Evolutionary conservation across 2,113 vertebrate species (phyloP).

Genomic region (Ammospiza nelsoni): DNA sequence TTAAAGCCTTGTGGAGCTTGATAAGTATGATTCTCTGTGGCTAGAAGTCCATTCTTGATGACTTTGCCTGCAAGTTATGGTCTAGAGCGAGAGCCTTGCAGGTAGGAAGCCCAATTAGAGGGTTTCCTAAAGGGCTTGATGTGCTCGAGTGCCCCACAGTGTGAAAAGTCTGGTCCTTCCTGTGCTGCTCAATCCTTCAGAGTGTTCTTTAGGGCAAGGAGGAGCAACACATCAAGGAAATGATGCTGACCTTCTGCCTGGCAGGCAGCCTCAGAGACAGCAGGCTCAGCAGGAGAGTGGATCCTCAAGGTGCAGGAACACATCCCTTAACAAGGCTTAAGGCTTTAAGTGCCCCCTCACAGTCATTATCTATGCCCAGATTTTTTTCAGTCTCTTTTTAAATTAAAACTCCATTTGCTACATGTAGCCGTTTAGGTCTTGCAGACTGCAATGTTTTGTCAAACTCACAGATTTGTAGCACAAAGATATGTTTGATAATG

Average conservation of each 20-base stretch:
- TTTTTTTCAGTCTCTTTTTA: slow-evolving; percentile 31
- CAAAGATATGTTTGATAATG: not conserved
- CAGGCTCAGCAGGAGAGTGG: not conserved
- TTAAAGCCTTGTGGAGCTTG: not conserved
- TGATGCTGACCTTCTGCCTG: slow-evolving; percentile 1
- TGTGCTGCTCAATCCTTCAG: not conserved
- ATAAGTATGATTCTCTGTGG: not conserved
- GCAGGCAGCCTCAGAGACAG: not conserved
- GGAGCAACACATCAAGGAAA: not conserved
- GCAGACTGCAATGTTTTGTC: slow-evolving; percentile 13
- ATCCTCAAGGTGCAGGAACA: not conserved
- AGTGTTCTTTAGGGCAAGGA: not conserved
- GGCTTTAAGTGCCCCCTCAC: not conserved
- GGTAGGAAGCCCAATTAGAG: slow-evolving; percentile 8
- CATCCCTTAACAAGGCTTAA: not conserved
- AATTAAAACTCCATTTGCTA: slow-evolving; percentile 39
- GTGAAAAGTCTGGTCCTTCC: not conserved
- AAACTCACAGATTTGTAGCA: not conserved
- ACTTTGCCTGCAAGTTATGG: not conserved
- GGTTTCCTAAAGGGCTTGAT: slow-evolving; percentile 5
- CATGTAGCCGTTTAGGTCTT: not conserved
- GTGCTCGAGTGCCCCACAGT: not conserved
- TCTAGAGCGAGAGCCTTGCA: not conserved
- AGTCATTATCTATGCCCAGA: not conserved
- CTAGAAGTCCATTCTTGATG: not conserved